These are phyloP conservation scores for Nannobrachium achirus DNA, from an alignment of 2,113 vertebrate genomes.

Conservation along the genomic window DNA sequence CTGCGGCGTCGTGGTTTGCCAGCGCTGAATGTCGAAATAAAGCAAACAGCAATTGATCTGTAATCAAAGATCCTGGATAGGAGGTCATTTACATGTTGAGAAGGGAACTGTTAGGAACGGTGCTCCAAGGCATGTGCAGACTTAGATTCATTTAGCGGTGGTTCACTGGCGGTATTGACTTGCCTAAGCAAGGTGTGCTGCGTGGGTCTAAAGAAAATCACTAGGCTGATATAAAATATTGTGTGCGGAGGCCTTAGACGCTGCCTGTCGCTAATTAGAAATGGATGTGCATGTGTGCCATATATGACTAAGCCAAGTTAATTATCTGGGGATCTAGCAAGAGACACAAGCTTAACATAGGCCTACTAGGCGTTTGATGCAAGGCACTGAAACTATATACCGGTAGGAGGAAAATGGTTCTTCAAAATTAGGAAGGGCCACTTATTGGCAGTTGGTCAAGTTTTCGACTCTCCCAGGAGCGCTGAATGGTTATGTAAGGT, in stretches of 20 bases:
- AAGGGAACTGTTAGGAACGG: slow-evolving; percentile 81
- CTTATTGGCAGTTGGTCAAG: slow-evolving; percentile 72
- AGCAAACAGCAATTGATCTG: slow-evolving; percentile 79
- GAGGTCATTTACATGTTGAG: slow-evolving; percentile 89
- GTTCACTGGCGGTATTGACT: slow-evolving; percentile 80
- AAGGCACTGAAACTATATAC: slow-evolving; percentile 59
- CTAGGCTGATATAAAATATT: slow-evolving; percentile 32
- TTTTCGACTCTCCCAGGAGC: slow-evolving; percentile 61
- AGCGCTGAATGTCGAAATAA: slow-evolving; percentile 90
- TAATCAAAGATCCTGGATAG: slow-evolving; percentile 83
- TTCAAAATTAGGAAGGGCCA: slow-evolving; percentile 57
- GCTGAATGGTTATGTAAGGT: slow-evolving; percentile 66
- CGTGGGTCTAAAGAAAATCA: slow-evolving; percentile 8
- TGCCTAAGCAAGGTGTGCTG: slow-evolving; percentile 52
- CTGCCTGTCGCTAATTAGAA: slow-evolving; percentile 60
- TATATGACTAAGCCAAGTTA: slow-evolving; percentile 51
- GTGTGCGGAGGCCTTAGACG: slow-evolving; percentile 18
- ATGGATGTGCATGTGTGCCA: slow-evolving; percentile 56
- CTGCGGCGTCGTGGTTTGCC: slow-evolving; percentile 85
- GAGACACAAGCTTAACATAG: slow-evolving; percentile 36
- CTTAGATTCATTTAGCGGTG: slow-evolving; percentile 83
- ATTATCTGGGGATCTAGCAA: slow-evolving; percentile 50
- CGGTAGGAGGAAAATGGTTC: slow-evolving; percentile 52
- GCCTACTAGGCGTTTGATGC: slow-evolving; percentile 33
- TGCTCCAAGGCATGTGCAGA: slow-evolving; percentile 80